phyloP scores from a whole-genome alignment of 2,888 invertebrate genomes.

The Synanthedon myopaeformis region DNA sequence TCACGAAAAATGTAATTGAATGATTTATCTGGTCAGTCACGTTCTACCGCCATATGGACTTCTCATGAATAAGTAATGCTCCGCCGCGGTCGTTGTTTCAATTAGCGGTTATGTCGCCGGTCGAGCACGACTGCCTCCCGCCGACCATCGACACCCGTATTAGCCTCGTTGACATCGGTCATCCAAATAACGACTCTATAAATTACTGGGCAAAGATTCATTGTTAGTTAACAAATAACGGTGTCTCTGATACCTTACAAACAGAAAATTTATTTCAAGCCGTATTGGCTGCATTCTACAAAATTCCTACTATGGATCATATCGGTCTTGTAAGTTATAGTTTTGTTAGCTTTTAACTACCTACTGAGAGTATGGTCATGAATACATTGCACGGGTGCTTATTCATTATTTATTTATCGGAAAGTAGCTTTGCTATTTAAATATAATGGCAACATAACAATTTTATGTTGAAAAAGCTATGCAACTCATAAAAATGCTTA shows the following conservation, averaged over 20 bases:
- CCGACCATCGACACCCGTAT: constrained; percentile 11
- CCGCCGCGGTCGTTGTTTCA: constrained; percentile 66
- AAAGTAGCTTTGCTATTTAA: too few species aligned
- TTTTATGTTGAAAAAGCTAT: too few species aligned
- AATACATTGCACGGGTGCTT: background rate
- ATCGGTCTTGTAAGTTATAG: too few species aligned
- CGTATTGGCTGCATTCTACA: constrained; percentile 13
- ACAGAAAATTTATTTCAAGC: constrained; percentile 11
- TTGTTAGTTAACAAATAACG: background rate
- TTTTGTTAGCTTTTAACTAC: constrained; percentile 6
- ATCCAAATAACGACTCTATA: constrained; percentile 18
- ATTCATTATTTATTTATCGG: too few species aligned
- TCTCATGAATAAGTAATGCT: constrained; percentile 69
- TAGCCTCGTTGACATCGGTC: constrained; percentile 5
- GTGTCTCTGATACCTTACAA: background rate
- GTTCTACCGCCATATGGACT: constrained; percentile 63
- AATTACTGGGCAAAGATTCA: constrained; percentile 20
- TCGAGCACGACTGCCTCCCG: constrained; percentile 42
- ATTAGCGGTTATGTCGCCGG: constrained; percentile 65
- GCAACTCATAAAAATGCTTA: too few species aligned
- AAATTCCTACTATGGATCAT: too few species aligned
- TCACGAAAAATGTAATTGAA: constrained; percentile 64
- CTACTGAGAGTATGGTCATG: background rate
- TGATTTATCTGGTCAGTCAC: constrained; percentile 66
- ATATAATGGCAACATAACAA: too few species aligned